Evolutionary conservation across 2,888 invertebrate species (phyloP).

Genomic region (Drosophila tripunctata): DNA sequence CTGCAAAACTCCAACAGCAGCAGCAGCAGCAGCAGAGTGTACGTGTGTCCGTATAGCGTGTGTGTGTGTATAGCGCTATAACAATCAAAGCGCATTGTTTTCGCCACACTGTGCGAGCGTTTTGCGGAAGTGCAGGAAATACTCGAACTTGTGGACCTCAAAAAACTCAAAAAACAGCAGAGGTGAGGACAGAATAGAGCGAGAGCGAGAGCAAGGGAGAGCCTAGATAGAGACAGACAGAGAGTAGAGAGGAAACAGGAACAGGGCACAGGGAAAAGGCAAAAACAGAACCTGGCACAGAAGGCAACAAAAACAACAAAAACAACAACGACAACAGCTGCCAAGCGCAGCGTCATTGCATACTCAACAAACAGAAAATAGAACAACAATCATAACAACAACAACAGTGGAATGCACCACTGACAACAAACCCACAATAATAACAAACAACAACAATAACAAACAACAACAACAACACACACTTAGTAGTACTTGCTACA

Average conservation of each 20-base stretch:
- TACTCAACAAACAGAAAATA: constrained; percentile 66
- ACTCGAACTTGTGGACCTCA: constrained; percentile 45
- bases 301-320: constrained; percentile 16
- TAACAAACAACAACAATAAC: constrained; percentile 59
- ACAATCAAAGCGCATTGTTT: constrained; percentile 59
- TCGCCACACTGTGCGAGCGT: constrained; percentile 9
- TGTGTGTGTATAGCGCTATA: background rate
- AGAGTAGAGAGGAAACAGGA: background rate
- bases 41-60: background rate
- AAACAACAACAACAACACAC: too few relatives aligned
- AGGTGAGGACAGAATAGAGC: constrained; percentile 21
- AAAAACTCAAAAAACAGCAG: constrained; percentile 45
- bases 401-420: constrained; percentile 62
- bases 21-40: too few relatives aligned
- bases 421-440: constrained; percentile 70
- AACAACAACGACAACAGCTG: constrained; percentile 77
- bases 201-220: background rate
- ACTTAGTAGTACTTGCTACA: background rate
- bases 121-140: constrained; percentile 74
- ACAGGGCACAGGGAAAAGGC: background rate
- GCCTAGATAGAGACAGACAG: too few relatives aligned
- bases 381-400: constrained; percentile 61
- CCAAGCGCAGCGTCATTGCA: constrained; percentile 83
- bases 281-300: constrained; percentile 25
- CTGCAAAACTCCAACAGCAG: constrained; percentile 34